phyloP scores from a whole-genome alignment of 2,888 invertebrate species.

The Aporophyla nigra region DNA sequence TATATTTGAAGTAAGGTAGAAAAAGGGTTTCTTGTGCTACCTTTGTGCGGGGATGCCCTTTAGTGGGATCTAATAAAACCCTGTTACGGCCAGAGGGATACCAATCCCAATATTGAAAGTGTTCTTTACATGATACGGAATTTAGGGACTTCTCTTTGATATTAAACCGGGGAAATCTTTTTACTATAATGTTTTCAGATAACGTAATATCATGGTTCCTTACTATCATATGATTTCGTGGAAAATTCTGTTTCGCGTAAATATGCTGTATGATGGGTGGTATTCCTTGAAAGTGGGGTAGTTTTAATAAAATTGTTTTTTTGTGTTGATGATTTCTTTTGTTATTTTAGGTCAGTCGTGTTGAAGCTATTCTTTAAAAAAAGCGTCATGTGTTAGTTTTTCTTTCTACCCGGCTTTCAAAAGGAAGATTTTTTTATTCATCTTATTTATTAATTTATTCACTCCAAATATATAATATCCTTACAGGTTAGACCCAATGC shows the following conservation, averaged over 20 bases:
- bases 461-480: too few relatives aligned
- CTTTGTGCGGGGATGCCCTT: constrained; percentile 91
- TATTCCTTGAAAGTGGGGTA: constrained; percentile 16
- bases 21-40: constrained; percentile 90
- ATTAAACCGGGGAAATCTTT: constrained; percentile 89
- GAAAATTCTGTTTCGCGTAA: constrained; percentile 61
- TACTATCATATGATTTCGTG: constrained; percentile 65
- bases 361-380: background rate
- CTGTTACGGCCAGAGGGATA: constrained; percentile 91
- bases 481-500: too few relatives aligned
- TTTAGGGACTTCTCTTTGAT: constrained; percentile 89
- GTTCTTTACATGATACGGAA: constrained; percentile 91
- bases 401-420: background rate
- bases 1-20: constrained; percentile 91
- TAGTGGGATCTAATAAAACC: constrained; percentile 91
- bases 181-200: constrained; percentile 81
- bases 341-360: background rate
- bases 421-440: background rate
- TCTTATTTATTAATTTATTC: too few relatives aligned
- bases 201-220: constrained; percentile 73
- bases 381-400: too few relatives aligned
- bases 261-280: constrained; percentile 42
- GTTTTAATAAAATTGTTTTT: constrained; percentile 34
- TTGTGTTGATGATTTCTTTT: background rate
- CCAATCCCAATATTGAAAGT: constrained; percentile 91